Base-by-base conservation (phyloP, 1,140 invertebrate genomes). In the Adelges cooleyi region DNA sequence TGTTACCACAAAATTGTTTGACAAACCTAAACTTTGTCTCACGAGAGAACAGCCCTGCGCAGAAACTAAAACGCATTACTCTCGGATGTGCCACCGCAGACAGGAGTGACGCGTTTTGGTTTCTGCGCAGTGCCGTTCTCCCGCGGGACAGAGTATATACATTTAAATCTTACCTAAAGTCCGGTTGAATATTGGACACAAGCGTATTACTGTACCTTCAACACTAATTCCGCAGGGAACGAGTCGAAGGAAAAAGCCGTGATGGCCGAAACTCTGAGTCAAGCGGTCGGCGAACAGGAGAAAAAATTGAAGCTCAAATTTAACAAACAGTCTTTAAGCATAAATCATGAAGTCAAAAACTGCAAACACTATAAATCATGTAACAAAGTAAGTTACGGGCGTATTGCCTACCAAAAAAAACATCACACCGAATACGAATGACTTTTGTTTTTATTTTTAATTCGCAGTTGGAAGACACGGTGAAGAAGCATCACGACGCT, bases 241-340 rank as follows among this genome's bases (percentile, higher is more conserved):
- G 29, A 20, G 10, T 3, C 29, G 6, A 33, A 29, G 13, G 29
- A 23, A 1, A 36, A 59, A 15, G 11, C 46, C n/a, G 17, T 67
- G 4, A 13, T 27, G 36, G 66, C 40, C 1, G 33, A 50, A 22
- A 20, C 4, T 36, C n/a, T 67, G 0, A 1, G 44, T 2, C 42
- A 62, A n/a, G 53, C 66, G 23, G 18, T 67, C 22, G n/a, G 15
- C 33, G 22, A 29, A 49, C 3, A 59, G n/a, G 42, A 49, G 46
- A 42, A 33, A 27, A 33, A 56, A 17, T 2, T 33, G 0, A 48
- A 56, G 48, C 20, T 22, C 13, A 67, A 59, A 49, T 44, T 67
- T 3, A 3, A 49, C 23, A 54, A 56, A 59, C 23, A 44, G 23
- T 13, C 36, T 33, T 59, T 67, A 25, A 46, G 9, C 33, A 48